Evolutionary conservation across 2,113 vertebrate genomes (phyloP), one percentile per base, ranked within the genome.

Genomic region (Xiphophorus maculatus): DNA sequence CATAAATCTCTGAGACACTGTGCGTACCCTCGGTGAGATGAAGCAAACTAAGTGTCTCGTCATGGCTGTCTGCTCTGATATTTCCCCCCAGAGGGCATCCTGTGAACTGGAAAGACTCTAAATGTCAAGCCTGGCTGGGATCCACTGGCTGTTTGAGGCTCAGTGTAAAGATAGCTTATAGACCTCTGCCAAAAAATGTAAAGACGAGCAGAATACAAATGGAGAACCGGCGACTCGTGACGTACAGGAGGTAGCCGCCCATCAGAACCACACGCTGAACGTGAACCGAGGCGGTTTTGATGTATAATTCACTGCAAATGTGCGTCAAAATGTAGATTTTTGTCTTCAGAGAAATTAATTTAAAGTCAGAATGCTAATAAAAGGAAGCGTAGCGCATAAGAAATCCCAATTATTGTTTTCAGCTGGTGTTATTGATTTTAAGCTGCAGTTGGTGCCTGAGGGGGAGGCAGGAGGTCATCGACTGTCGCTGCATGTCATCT

Each of bases 71-170:
- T 62, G 67, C 68, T 72, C 28, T 1, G 4, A 22, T 28, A 25
- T 48, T 19, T 29, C 25, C 29, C 61, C 61, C 78, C 17, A 3
- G 27, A 54, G 82, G 73, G 51, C 44, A 30, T 69, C 30, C 61
- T 72, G 51, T 81, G 73, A 83, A 63, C 37, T 74, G 75, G 73
- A 79, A 85, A 66, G 68, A 67, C 68, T 80, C 25, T 71, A 81
- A 85, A 85, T 79, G 76, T 85, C 69, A 83, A 60, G 35, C 28
- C 71, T 28, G 8, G 37, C 63, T 63, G 81, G 77, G 40, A 77
- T 48, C 71, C 60, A 66, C 61, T 54, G 60, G 14, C 33, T 42
- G 63, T 71, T 44, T 66, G 51, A 54, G 4, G 29, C 65, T 60
- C 48, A 10, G 66, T 79, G 62, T 74, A 66, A 48, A 72, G 14